Base-by-base conservation (phyloP, 2,113 vertebrate species). In the Phylloscopus trochilus region DNA sequence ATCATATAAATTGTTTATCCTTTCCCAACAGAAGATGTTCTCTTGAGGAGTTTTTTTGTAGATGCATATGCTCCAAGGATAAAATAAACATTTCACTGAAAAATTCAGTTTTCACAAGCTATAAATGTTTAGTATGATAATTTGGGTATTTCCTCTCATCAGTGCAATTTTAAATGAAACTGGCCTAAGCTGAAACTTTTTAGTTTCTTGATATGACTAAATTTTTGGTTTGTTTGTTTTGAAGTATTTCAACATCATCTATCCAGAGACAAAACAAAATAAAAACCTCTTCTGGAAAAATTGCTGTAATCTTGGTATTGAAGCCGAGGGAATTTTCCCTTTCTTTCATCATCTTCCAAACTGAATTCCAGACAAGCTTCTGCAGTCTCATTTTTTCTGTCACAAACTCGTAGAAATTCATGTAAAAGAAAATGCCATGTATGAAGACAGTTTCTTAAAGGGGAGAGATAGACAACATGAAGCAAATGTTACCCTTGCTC, bases 341-440 rank as follows among this genome's bases (percentile, higher is more conserved):
- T 84, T 81, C 77, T 92, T 92, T 96, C 26, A 87, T 89, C 22
- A 33, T 58, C 39, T 68, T 95, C 91, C 84, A 95, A 84, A 68
- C 27, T 79, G 66, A 89, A 93, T 96, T 90, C 78, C 64, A 94
- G 87, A 23, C 53, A 89, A 69, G n/a, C 6, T 94, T 79, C 47
- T 85, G 52, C 30, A 68, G 39, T 58, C 41, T 70, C 11, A 16
- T 78, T 91, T 94, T 87, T 51, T 75, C 37, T 76, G 31, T 73
- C 70, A 58, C 28, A 82, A 75, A 64, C 22, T 80, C 33, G 19
- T 10, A 68, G 51, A 53, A 84, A 67, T 74, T 41, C 1, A 47
- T 35, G 21, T 46, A 41, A 35, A 78, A 68, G n/a, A 87, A 83
- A 81, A 78, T 55, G 55, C 8, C 13, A 16, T 4, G 10, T 10